These are phyloP conservation scores for Bellardia bayeri DNA, from an alignment of 2,888 invertebrate genomes.

Conservation along the genomic window DNA sequence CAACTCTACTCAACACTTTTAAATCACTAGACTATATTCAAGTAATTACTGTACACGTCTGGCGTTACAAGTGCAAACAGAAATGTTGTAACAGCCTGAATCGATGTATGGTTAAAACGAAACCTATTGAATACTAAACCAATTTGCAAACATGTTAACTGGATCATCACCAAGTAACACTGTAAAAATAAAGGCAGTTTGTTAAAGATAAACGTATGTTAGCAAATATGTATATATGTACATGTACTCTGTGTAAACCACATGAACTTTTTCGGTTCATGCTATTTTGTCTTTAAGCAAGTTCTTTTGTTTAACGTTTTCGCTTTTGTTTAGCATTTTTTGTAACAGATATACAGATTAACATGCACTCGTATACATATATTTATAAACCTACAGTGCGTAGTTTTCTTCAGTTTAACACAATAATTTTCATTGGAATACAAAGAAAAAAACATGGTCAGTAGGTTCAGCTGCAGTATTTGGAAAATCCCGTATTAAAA, in stretches of 20 bases:
- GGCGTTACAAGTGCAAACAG: background rate
- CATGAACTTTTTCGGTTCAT: conserved; percentile 8
- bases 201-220: background rate
- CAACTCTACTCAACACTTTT: conserved; percentile 5
- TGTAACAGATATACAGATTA: conserved; percentile 9
- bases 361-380: conserved; percentile 2
- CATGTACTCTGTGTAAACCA: background rate
- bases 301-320: conserved; percentile 20
- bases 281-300: background rate
- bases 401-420: background rate
- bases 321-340: conserved; percentile 26
- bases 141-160: conserved; percentile 74
- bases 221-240: background rate
- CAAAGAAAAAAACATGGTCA: conserved; percentile 13
- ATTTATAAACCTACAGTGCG: background rate
- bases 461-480: conserved; percentile 37
- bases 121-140: conserved; percentile 65
- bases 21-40: conserved; percentile 36
- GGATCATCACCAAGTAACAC: conserved; percentile 59
- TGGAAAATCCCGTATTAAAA: conserved; percentile 37
- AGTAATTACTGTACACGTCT: conserved; percentile 38
- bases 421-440: background rate
- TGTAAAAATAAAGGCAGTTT: conserved; percentile 6
- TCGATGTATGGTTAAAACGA: conserved; percentile 15
- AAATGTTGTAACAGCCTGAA: conserved; percentile 43